A percentile compares a stretch with the other conserved stretches of the same genome.
Evolutionary conservation across 2,888 invertebrate genomes (phyloP).

Genomic region (Autographa pulchrina): DNA sequence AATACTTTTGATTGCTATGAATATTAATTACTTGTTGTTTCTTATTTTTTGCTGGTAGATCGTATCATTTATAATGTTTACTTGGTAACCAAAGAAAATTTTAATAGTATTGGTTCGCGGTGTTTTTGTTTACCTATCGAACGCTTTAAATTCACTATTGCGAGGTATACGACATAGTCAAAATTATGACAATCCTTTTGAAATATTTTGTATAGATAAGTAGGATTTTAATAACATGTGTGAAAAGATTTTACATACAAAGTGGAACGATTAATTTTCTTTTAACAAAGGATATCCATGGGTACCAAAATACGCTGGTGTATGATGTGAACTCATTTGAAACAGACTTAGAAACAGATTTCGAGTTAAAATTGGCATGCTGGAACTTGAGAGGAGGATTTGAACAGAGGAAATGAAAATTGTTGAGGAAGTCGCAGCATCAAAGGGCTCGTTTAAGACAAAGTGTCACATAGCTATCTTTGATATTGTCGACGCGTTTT

Average conservation of each 20-base stretch:
- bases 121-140: background rate
- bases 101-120: background rate
- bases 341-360: conserved; percentile 68
- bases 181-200: background rate
- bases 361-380: conserved; percentile 75
- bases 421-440: conserved; percentile 79
- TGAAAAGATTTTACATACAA: conserved; percentile 8
- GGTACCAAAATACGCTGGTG: conserved; percentile 57
- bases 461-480: conserved; percentile 74
- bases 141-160: background rate
- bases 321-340: conserved; percentile 65
- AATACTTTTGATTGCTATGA: conserved; percentile 35
- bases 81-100: background rate
- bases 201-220: background rate
- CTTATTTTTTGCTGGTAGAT: conserved; percentile 16
- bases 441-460: conserved; percentile 76
- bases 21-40: conserved; percentile 39
- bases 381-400: conserved; percentile 69
- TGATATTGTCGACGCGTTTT: conserved; percentile 63
- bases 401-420: conserved; percentile 81
- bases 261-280: conserved; percentile 30
- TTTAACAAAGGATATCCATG: conserved; percentile 37
- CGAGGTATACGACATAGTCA: background rate
- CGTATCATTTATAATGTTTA: background rate
- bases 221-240: background rate